A percentile compares a stretch with the other conserved stretches of the same genome.
Evolutionary conservation across 2,888 invertebrate genomes (phyloP).

Genomic region (Ctenicera cuprea): DNA sequence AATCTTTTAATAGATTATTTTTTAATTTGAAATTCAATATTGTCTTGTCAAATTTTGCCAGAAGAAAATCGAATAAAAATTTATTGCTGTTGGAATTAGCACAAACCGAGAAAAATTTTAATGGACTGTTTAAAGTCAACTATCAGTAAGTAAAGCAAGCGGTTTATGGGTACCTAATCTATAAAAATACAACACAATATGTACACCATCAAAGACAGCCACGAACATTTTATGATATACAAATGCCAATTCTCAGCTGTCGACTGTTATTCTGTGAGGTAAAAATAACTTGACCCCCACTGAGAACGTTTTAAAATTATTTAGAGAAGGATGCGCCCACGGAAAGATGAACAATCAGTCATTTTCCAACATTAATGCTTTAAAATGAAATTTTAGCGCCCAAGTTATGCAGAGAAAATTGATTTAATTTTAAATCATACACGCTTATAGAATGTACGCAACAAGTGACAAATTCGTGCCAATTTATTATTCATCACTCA

Average conservation of each 20-base stretch:
- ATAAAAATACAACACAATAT: constrained; percentile 39
- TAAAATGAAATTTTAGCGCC: constrained; percentile 27
- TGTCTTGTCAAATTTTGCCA: not conserved
- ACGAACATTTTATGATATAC: constrained; percentile 48
- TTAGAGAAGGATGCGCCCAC: constrained; percentile 43
- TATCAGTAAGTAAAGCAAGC: constrained; percentile 36
- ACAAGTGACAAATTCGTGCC: not conserved
- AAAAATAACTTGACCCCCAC: constrained; percentile 47
- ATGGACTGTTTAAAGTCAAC: not conserved
- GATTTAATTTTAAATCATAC: constrained; percentile 11
- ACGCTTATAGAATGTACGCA: not conserved
- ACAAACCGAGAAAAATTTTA: constrained; percentile 13
- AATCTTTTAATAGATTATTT: not conserved
- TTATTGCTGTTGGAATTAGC: not conserved
- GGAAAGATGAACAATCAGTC: constrained; percentile 40
- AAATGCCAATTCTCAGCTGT: constrained; percentile 53
- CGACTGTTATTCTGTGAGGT: constrained; percentile 43
- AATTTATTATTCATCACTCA: not conserved
- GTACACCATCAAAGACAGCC: constrained; percentile 41
- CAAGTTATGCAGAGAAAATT: constrained; percentile 3
- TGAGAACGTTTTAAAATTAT: constrained; percentile 46
- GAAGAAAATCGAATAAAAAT: not conserved
- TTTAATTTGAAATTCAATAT: not conserved
- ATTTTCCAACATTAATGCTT: constrained; percentile 40
- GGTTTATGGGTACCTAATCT: constrained; percentile 36